Percentiles rank a stretch among this genome's conserved stretches.
phyloP scores from a whole-genome alignment of 2,113 vertebrate genomes.

The Sander vitreus region DNA sequence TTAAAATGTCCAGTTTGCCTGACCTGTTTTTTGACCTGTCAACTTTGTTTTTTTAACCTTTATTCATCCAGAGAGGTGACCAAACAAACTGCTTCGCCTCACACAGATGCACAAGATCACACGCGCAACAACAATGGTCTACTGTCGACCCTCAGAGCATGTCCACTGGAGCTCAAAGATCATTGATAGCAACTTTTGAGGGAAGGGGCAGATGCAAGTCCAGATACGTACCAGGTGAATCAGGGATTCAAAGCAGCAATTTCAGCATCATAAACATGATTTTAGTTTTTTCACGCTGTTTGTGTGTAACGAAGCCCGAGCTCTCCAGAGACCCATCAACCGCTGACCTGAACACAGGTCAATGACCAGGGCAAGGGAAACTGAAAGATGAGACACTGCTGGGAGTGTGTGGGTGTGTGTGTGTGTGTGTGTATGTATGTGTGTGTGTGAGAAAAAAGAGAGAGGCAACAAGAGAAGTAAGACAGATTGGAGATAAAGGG shows the following conservation, averaged over 20 bases:
- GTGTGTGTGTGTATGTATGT: slow-evolving; percentile 14
- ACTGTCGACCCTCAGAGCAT: background rate
- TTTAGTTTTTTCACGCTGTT: slow-evolving; percentile 20
- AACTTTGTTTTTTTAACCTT: background rate
- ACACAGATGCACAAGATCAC: background rate
- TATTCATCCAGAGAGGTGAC: background rate
- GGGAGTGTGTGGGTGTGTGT: slow-evolving; percentile 13
- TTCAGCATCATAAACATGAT: slow-evolving; percentile 4
- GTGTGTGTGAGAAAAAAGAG: background rate
- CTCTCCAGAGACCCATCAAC: slow-evolving; percentile 61
- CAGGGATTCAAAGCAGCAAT: background rate
- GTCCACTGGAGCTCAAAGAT: background rate
- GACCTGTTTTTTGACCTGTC: background rate
- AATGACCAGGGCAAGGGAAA: slow-evolving; percentile 58
- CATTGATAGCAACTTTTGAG: background rate
- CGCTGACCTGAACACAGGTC: slow-evolving; percentile 69
- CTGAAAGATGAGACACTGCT: slow-evolving; percentile 66
- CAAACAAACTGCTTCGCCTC: background rate
- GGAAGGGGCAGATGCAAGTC: background rate
- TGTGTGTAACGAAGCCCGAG: slow-evolving; percentile 41
- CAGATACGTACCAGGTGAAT: background rate
- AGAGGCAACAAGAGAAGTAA: background rate
- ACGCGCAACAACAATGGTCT: background rate
- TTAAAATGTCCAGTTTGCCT: background rate
- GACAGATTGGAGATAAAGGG: slow-evolving; percentile 11